phyloP scores from a whole-genome alignment of 2,888 invertebrate genomes.

The Ypsolopha scabrella region DNA sequence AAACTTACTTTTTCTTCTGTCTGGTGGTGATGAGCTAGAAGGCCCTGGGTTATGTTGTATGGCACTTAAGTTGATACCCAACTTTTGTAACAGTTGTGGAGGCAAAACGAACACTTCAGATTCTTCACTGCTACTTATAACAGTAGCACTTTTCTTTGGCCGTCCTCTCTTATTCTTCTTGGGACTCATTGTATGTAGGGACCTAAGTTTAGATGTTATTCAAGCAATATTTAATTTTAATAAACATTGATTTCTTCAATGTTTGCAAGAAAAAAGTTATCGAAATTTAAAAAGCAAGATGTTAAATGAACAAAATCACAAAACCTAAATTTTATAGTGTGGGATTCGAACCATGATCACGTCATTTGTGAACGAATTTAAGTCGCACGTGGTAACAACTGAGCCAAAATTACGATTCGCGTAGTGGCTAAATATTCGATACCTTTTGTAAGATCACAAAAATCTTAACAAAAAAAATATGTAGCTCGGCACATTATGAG shows the following conservation, averaged over 20 bases:
- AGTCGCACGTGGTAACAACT: slow-evolving; percentile 22
- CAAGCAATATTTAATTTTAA: no score
- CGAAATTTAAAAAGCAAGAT: no score
- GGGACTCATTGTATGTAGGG: background rate
- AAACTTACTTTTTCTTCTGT: background rate
- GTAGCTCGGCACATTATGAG: no score
- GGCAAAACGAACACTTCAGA: slow-evolving; percentile 50
- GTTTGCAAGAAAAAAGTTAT: no score
- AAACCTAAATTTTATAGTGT: slow-evolving; percentile 7
- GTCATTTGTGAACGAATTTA: background rate
- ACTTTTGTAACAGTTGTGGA: slow-evolving; percentile 51
- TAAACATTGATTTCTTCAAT: no score
- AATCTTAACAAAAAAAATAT: slow-evolving; percentile 6
- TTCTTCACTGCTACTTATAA: slow-evolving; percentile 6
- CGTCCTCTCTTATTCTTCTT: slow-evolving; percentile 2
- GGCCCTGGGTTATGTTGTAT: slow-evolving; percentile 15
- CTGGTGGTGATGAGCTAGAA: background rate
- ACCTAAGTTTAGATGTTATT: no score
- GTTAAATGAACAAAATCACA: slow-evolving; percentile 3
- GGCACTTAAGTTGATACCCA: slow-evolving; percentile 46
- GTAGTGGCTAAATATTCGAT: slow-evolving; percentile 5
- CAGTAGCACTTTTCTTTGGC: background rate
- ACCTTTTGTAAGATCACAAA: background rate
- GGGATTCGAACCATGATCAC: slow-evolving; percentile 33
- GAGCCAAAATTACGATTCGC: slow-evolving; percentile 16